Base-by-base conservation (phyloP, 2,888 invertebrate species). In the Frankliniella fusca region DNA sequence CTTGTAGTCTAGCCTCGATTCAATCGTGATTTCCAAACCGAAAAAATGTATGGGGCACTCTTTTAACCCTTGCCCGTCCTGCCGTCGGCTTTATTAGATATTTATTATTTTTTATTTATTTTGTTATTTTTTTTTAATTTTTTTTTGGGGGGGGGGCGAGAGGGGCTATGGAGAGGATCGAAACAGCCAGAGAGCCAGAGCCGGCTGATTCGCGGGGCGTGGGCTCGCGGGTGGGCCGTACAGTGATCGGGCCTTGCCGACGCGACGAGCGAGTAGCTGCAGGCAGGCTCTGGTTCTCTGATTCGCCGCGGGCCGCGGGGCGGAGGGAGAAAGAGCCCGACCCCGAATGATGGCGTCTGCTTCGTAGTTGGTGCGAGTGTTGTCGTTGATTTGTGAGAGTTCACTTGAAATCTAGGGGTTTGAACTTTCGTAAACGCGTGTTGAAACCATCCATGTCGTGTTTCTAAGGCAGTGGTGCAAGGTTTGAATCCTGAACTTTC, bases 331-430 rank as follows among this genome's bases (percentile, higher is more conserved):
- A 76, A 76, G 27, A 76, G 70, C 70, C 27, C 23, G 27, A 27
- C 27, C 27, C 70, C 70, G 70, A 76, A 27, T 76, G 70, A 76
- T 76, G 70, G 70, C 70, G 70, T 76, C 70, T 76, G 70, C 70
- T 76, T 76, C 70, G 70, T 76, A 76, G 70, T 27, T 76, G 70
- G 70, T 76, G 70, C 27, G 70, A 76, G 27, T 76, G 70, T 76
- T 76, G 27, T 27, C 70, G 70, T 12, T 27, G 27, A 11, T 76
- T 76, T 27, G 70, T 76, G 23, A 27, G 70, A 27, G 27, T 76
- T 76, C 27, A 3, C 61, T 11, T 38, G 2, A 38, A 38, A 38
- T 38, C 38, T 38, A 38, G 5, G 38, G 38, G 38, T 38, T 38
- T 38, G 2, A 38, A 38, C 38, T 38, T 38, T 38, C 38, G 38